phyloP scores from a whole-genome alignment of 2,888 invertebrate species.

The Eupithecia vulgata region DNA sequence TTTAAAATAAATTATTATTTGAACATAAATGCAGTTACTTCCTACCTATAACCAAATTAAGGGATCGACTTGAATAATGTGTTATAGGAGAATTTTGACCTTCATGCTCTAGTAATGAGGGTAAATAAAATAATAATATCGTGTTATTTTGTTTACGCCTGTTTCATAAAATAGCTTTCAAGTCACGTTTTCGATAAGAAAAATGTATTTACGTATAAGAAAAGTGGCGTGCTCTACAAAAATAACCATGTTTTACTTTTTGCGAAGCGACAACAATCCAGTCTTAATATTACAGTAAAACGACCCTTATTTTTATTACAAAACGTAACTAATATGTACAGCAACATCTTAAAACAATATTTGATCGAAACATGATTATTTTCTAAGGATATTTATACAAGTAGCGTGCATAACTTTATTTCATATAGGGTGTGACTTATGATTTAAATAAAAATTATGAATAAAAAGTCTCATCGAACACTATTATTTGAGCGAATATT shows the following conservation, averaged over 20 bases:
- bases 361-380: conserved; percentile 21
- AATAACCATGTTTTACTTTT: conserved; percentile 45
- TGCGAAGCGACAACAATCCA: conserved; percentile 50
- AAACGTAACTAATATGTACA: conserved; percentile 47
- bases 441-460: not conserved
- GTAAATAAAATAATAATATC: not conserved
- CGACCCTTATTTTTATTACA: conserved; percentile 37
- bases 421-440: not conserved
- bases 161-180: not conserved
- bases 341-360: conserved; percentile 42
- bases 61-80: not conserved
- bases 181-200: conserved; percentile 4
- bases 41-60: not conserved
- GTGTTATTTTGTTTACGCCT: not conserved
- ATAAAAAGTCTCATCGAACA: not conserved
- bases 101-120: not conserved
- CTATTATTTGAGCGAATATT: conserved; percentile 7
- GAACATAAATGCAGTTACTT: too few species aligned
- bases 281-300: conserved; percentile 56
- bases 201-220: not conserved
- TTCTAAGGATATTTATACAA: conserved; percentile 11
- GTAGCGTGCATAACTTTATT: conserved; percentile 6
- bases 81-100: not conserved
- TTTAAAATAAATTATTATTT: too few species aligned
- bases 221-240: conserved; percentile 2